A percentile compares a stretch with the other conserved stretches of the same genome.
These are phyloP conservation scores for Planococcus citri DNA, from an alignment of 1,140 invertebrate species.

Conservation along the genomic window DNA sequence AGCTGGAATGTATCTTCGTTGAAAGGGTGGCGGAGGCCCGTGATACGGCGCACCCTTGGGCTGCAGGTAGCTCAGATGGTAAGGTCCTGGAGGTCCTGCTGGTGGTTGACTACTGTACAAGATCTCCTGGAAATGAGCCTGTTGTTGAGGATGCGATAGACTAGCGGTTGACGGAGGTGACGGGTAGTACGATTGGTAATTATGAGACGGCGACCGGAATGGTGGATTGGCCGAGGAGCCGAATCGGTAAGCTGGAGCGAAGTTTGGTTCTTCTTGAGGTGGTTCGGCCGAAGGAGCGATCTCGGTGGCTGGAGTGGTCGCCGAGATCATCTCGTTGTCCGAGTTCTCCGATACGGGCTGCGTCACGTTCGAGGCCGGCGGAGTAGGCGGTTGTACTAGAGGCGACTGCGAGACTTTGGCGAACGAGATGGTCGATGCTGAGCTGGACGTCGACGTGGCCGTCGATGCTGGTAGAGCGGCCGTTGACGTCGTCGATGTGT, in stretches of 20 bases:
- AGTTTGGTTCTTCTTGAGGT: slow-evolving; percentile 37
- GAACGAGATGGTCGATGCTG: slow-evolving; percentile 24
- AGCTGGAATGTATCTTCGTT: slow-evolving; percentile 6
- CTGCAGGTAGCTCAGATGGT: slow-evolving; percentile 25
- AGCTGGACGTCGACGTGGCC: slow-evolving; percentile 31
- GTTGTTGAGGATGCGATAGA: slow-evolving; percentile 33
- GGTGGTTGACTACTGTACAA: slow-evolving; percentile 46
- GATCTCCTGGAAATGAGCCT: slow-evolving; percentile 40
- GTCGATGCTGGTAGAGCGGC: slow-evolving; percentile 30
- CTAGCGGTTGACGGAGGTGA: slow-evolving; percentile 27
- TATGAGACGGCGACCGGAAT: slow-evolving; percentile 21
- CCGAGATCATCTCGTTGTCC: slow-evolving; percentile 34
- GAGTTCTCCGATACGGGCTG: slow-evolving; percentile 34
- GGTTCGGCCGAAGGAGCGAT: slow-evolving; percentile 32
- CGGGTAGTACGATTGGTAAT: slow-evolving; percentile 29
- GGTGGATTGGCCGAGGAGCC: slow-evolving; percentile 32
- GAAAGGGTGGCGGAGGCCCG: not conserved
- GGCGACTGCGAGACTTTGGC: slow-evolving; percentile 36
- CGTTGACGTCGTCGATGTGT: slow-evolving; percentile 19
- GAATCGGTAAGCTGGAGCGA: slow-evolving; percentile 33
- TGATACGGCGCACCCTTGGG: not conserved
- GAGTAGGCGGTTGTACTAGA: slow-evolving; percentile 35
- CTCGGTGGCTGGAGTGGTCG: slow-evolving; percentile 33
- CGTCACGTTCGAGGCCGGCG: slow-evolving; percentile 31
- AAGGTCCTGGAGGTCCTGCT: slow-evolving; percentile 35